Base-by-base conservation (phyloP, 2,888 invertebrate genomes). In the Drosophila kuntzei region DNA sequence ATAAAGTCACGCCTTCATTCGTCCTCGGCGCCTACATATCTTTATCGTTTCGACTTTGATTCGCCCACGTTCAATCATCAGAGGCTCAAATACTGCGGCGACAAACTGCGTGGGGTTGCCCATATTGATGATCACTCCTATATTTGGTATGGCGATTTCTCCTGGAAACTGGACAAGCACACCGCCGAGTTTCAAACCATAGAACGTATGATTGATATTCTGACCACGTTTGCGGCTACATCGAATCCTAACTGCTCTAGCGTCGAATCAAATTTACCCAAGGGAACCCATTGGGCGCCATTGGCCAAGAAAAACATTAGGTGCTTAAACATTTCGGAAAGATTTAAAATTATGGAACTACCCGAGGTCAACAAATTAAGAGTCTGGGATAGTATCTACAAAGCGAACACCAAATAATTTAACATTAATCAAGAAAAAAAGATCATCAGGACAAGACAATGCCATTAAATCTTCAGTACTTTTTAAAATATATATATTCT, bases 41-140 rank as follows among this genome's bases (percentile, higher is more conserved):
- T 92, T 0, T 92, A 90, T 61, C 90, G 91, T n/a, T 92, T 92
- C 51, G 91, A 90, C 50, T 91, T 90, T 54, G 92, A 92, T 71
- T 92, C 92, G 9, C 61, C 88, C n/a, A 78, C 81, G 22, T 91
- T 92, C 32, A 92, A 92, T 73, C 89, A 90, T 60, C 88, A 91
- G 62, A 90, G 90, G 12, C 71, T 87, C 11, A 80, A 87, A 44
- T 90, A 89, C 37, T 91, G 91, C 39, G 92, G 92, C 11, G 74
- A 76, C 18, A 78, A 85, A 27, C 20, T 88, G 18, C 86, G 85
- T 2, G 92, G 92, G 11, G 90, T 89, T 8, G 90, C 91, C 16
- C 92, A 92, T 71, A 90, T 87, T 0, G 92, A 92, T 69, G 92
- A 92, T 74, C 80, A 90, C 55, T 90, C 91, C 6, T 92, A 92